These are phyloP conservation scores for Drosophila kambysellisi DNA, from an alignment of 2,888 invertebrate species.

Conservation along the genomic window DNA sequence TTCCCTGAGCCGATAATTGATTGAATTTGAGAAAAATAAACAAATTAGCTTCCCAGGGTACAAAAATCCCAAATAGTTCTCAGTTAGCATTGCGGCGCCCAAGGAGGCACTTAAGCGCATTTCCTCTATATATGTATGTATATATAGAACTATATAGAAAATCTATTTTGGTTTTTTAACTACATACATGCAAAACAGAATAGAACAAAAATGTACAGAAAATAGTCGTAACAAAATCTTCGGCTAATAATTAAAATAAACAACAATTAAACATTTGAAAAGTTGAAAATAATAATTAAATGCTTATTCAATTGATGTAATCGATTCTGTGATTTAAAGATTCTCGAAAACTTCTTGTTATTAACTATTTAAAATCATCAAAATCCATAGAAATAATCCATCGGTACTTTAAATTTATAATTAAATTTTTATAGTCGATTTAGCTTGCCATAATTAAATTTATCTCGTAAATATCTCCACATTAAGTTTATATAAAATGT, in stretches of 20 bases:
- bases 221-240: not conserved
- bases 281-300: not conserved
- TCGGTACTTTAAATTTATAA: no score
- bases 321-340: not conserved
- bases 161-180: constrained; percentile 59
- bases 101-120: constrained; percentile 30
- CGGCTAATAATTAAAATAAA: not conserved
- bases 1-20: not conserved
- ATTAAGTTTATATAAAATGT: no score
- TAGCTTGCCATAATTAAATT: no score
- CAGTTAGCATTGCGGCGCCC: constrained; percentile 54
- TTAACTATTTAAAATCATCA: not conserved
- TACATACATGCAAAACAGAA: constrained; percentile 11
- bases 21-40: constrained; percentile 7
- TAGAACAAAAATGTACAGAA: not conserved
- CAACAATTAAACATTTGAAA: not conserved
- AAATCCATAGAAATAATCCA: no score
- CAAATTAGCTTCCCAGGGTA: constrained; percentile 52
- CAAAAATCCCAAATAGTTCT: constrained; percentile 31
- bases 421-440: no score
- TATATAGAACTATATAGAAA: constrained; percentile 59
- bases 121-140: constrained; percentile 12
- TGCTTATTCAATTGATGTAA: constrained; percentile 62
- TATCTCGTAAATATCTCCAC: no score
- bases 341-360: not conserved